Evolutionary conservation across 2,113 vertebrate species (phyloP).

Genomic region (Marcusenius ussheri): DNA sequence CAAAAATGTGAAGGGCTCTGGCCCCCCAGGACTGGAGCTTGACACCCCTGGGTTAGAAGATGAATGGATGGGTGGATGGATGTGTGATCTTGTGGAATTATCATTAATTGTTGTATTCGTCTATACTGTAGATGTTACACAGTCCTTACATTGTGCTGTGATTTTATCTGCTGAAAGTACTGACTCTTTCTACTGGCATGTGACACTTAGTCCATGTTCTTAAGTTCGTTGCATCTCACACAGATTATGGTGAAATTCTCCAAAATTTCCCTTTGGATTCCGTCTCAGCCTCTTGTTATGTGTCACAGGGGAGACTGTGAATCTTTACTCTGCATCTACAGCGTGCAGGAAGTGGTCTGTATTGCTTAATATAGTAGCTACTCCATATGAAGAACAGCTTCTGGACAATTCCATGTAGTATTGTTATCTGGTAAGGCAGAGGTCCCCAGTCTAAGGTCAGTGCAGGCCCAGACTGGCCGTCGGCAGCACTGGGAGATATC

Average conservation of each 20-base stretch:
- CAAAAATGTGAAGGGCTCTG: too few species aligned
- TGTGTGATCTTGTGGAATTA: background rate
- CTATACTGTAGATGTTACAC: background rate
- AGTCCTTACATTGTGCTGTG: conserved; percentile 55
- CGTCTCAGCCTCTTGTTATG: background rate
- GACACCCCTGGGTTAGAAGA: background rate
- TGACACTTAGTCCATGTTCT: conserved; percentile 32
- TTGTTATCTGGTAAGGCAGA: conserved; percentile 5
- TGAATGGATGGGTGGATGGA: background rate
- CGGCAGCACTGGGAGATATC: background rate
- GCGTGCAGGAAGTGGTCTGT: conserved; percentile 32
- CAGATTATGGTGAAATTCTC: conserved; percentile 8
- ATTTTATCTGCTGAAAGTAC: conserved; percentile 53
- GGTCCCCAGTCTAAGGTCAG: background rate
- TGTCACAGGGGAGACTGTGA: conserved; percentile 19
- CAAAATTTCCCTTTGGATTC: conserved; percentile 19
- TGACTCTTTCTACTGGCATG: conserved; percentile 59
- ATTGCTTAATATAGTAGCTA: conserved; percentile 27
- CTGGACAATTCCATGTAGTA: conserved; percentile 29
- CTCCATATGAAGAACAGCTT: conserved; percentile 27
- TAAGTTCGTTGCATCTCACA: conserved; percentile 43
- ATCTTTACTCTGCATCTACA: conserved; percentile 27
- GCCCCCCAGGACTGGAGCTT: too few species aligned
- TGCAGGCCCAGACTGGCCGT: background rate
- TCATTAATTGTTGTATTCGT: background rate